These are phyloP conservation scores for Apamea monoglypha DNA, from an alignment of 2,888 invertebrate genomes.

Conservation along the genomic window DNA sequence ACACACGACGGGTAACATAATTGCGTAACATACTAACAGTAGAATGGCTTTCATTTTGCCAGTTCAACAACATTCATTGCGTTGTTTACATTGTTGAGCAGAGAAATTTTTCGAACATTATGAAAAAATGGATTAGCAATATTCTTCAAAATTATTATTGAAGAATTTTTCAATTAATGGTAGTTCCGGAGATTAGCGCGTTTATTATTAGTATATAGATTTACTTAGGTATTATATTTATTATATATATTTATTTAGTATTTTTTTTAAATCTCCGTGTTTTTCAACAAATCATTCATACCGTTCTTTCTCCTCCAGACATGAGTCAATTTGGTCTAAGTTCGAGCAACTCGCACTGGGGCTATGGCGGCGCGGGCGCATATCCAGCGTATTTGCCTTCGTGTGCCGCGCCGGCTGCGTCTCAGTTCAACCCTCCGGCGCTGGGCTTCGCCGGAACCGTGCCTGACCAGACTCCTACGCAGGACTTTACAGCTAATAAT, in stretches of 20 bases:
- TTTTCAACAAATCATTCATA: not conserved
- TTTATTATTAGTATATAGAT: no score
- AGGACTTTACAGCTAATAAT: slow-evolving; percentile 91
- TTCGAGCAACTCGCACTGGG: slow-evolving; percentile 96
- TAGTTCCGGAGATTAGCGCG: no score
- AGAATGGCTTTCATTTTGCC: not conserved
- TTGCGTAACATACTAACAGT: not conserved
- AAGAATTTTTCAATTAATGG: no score
- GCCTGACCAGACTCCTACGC: slow-evolving; percentile 91
- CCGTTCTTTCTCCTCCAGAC: slow-evolving; percentile 87
- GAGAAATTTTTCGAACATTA: not conserved
- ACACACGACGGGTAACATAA: not conserved
- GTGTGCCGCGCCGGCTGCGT: slow-evolving; percentile 93
- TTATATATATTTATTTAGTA: no score
- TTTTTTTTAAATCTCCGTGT: not conserved
- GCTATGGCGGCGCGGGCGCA: slow-evolving; percentile 95
- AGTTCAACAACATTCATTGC: not conserved
- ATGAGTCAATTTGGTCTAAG: slow-evolving; percentile 96
- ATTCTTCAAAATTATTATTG: not conserved
- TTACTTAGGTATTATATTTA: no score
- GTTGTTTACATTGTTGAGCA: not conserved
- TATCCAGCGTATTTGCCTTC: slow-evolving; percentile 96
- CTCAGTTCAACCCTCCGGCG: slow-evolving; percentile 94
- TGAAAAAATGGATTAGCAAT: not conserved
- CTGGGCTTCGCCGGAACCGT: slow-evolving; percentile 93